These are phyloP conservation scores for Semicossyphus pulcher DNA, from an alignment of 2,113 vertebrate genomes.

Conservation along the genomic window DNA sequence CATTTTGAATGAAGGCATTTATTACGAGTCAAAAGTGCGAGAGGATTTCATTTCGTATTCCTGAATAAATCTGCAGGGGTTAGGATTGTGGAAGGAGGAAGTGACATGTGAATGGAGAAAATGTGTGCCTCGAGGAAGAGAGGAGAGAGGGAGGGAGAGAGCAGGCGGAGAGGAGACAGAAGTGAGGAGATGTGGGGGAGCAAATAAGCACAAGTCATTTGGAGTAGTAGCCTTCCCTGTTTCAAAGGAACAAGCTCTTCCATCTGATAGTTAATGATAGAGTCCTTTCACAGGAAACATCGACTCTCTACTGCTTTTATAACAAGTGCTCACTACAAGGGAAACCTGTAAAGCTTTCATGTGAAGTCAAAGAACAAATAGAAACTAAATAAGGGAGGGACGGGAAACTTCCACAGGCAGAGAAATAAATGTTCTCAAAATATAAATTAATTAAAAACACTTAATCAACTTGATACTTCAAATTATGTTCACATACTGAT, in stretches of 20 bases:
- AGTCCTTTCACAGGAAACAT: conserved; percentile 10
- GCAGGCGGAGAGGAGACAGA: not conserved
- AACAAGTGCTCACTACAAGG: conserved; percentile 13
- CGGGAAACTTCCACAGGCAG: not conserved
- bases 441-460: not conserved
- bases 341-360: conserved; percentile 15
- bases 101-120: conserved; percentile 67
- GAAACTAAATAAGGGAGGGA: not conserved
- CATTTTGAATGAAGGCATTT: conserved; percentile 61
- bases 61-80: conserved; percentile 63
- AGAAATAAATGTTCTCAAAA: conserved; percentile 1
- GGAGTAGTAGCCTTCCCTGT: conserved; percentile 39
- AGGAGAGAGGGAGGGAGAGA: conserved; percentile 20
- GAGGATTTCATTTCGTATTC: conserved; percentile 68
- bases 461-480: not conserved
- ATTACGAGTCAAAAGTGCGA: conserved; percentile 68
- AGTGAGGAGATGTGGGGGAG: conserved; percentile 20
- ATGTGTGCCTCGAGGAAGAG: conserved; percentile 50
- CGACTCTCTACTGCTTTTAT: no score
- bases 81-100: conserved; percentile 47
- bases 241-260: conserved; percentile 51
- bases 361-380: conserved; percentile 19
- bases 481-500: not conserved
- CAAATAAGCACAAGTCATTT: conserved; percentile 58
- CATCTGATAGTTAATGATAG: conserved; percentile 48